phyloP scores from a whole-genome alignment of 2,797 vertebrate genomes.

The Astyanax mexicanus region DNA sequence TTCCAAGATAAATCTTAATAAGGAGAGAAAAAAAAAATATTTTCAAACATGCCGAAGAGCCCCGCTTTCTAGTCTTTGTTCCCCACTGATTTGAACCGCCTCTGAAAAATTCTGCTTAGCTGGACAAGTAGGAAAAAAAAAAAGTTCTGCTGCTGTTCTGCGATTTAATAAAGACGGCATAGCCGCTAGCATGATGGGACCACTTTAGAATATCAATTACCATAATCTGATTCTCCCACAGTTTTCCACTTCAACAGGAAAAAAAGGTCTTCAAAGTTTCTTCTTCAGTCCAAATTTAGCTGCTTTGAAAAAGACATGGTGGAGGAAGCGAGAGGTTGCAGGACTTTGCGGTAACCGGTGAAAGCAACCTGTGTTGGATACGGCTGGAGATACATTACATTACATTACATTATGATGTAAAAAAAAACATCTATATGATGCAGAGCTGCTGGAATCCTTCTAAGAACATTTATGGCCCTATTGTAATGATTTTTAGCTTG shows the following conservation, averaged over 20 bases:
- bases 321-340: neutral
- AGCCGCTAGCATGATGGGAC: conserved; percentile 65
- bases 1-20: conserved; percentile 11
- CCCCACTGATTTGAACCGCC: conserved; percentile 54
- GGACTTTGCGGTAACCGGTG: neutral
- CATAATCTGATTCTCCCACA: conserved; percentile 65
- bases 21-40: conserved; percentile 3
- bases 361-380: no score
- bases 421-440: no score
- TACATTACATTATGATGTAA: no score
- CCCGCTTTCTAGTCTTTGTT: conserved; percentile 37
- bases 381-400: no score
- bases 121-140: conserved; percentile 64
- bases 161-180: conserved; percentile 67
- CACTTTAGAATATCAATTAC: conserved; percentile 80
- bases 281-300: neutral
- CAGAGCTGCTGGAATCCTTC: no score
- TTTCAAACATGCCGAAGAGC: conserved; percentile 13
- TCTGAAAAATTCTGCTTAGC: conserved; percentile 67
- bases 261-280: conserved; percentile 24
- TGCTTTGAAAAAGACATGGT: neutral
- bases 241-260: conserved; percentile 50
- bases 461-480: no score
- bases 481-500: no score
- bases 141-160: conserved; percentile 67